phyloP scores from a whole-genome alignment of 2,113 vertebrate genomes.

The Polypterus senegalus region DNA sequence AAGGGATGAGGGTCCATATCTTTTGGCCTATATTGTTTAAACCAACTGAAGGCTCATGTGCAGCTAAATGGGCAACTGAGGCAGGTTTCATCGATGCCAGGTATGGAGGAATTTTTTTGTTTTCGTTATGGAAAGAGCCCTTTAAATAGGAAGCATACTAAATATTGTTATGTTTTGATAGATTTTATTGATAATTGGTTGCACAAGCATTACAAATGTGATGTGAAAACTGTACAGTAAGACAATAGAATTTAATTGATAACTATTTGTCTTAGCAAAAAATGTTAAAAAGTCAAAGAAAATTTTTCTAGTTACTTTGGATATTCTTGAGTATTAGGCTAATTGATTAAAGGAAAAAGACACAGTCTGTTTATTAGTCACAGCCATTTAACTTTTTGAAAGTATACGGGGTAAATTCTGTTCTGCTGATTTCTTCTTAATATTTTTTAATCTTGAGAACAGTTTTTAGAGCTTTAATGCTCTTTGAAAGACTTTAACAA shows the following conservation, averaged over 20 bases:
- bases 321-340: too few relatives aligned
- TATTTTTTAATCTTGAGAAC: too few relatives aligned
- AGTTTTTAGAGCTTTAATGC: too few relatives aligned
- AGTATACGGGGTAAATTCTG: too few relatives aligned
- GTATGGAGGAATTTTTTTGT: constrained; percentile 26
- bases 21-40: constrained; percentile 43
- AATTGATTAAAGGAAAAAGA: too few relatives aligned
- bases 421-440: too few relatives aligned
- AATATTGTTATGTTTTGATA: background rate
- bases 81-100: constrained; percentile 32
- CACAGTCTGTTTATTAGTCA: too few relatives aligned
- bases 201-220: background rate
- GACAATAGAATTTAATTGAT: background rate
- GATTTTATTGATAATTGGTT: background rate
- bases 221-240: background rate
- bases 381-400: too few relatives aligned
- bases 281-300: too few relatives aligned
- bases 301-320: too few relatives aligned
- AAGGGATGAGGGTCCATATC: constrained; percentile 32
- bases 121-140: background rate
- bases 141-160: background rate
- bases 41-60: constrained; percentile 6
- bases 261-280: background rate
- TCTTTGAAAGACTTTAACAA: too few relatives aligned
- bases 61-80: constrained; percentile 30